These are phyloP conservation scores for Ceyx margarethae DNA, from an alignment of 2,113 vertebrate genomes.

Conservation along the genomic window DNA sequence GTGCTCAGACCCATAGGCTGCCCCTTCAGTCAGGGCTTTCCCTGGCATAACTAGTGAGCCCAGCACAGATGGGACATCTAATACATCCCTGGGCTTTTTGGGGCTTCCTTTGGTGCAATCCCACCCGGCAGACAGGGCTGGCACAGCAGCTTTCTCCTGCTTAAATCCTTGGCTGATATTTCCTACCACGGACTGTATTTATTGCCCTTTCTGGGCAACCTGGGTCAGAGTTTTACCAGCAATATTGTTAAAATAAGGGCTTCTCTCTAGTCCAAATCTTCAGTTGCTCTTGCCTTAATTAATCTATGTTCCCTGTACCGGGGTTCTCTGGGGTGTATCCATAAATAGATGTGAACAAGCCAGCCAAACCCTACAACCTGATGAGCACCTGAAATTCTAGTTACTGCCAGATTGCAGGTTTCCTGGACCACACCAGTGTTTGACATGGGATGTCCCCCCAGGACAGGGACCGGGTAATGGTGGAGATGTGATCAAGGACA, in stretches of 20 bases:
- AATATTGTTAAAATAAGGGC: not conserved
- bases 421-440: not conserved
- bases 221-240: not conserved
- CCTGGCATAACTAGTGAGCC: not conserved
- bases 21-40: not conserved
- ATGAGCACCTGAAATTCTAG: not conserved
- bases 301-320: not conserved
- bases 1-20: not conserved
- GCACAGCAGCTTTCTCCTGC: not conserved
- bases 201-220: not conserved
- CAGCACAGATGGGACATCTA: not conserved
- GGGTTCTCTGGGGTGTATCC: not conserved
- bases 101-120: not conserved
- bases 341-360: not conserved
- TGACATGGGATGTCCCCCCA: not conserved
- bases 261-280: not conserved
- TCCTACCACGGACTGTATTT: not conserved
- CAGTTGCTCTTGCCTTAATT: not conserved
- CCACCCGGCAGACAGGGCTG: not conserved
- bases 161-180: not conserved
- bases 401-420: not conserved
- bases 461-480: rapidly evolving
- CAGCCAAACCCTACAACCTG: rapidly evolving
- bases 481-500: not conserved
- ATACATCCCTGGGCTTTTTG: not conserved